These are phyloP conservation scores for Erythrolamprus reginae DNA, from an alignment of 2,113 vertebrate genomes.

Conservation along the genomic window DNA sequence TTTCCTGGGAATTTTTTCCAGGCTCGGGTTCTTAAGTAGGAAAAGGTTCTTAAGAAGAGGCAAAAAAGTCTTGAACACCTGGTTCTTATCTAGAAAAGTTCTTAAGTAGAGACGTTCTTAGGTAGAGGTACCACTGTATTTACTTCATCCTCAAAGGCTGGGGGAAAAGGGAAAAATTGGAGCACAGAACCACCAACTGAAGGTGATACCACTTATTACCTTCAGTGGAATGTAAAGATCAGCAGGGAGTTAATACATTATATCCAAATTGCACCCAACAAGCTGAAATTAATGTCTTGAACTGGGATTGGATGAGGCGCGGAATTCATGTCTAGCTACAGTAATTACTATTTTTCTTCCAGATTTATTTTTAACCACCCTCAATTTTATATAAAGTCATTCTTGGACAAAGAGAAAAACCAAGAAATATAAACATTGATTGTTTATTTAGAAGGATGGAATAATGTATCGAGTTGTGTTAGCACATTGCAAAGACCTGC, in stretches of 20 bases:
- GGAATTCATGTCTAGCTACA: not conserved
- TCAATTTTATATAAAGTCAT: not conserved
- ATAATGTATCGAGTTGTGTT: not conserved
- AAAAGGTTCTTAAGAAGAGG: no score
- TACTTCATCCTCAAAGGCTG: not conserved
- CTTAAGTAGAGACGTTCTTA: no score
- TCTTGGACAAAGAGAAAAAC: conserved; percentile 21
- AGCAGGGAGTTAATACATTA: not conserved
- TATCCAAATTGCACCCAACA: not conserved
- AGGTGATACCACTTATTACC: not conserved
- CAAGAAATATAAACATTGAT: not conserved
- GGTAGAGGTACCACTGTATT: no score
- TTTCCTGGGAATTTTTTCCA: no score
- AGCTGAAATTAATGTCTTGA: not conserved
- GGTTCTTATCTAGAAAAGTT: no score
- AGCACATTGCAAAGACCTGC: not conserved
- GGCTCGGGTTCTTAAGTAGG: no score
- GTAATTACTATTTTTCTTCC: not conserved
- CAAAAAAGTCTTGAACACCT: no score
- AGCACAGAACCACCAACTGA: not conserved
- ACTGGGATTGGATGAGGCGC: not conserved
- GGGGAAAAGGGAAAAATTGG: not conserved
- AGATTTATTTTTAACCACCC: not conserved
- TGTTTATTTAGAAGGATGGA: not conserved
- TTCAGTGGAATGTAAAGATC: not conserved